phyloP scores from a whole-genome alignment of 2,113 vertebrate species.

The Pyxicephalus adspersus region DNA sequence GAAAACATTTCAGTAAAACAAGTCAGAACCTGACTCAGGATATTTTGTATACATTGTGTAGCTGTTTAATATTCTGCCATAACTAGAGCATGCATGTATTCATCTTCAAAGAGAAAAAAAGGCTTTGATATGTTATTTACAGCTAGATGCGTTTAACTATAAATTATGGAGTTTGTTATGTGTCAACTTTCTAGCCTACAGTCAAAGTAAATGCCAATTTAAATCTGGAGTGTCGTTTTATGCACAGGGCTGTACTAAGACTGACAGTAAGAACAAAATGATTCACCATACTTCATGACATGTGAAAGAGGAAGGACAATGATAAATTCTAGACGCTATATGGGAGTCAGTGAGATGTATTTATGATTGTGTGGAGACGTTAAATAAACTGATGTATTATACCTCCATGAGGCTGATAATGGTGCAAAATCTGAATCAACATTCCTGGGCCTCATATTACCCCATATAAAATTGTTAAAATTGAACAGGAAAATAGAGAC shows the following conservation, averaged over 20 bases:
- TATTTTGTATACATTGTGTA: conserved; percentile 7
- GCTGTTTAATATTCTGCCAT: neutral
- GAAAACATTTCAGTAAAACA: neutral
- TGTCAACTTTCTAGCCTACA: neutral
- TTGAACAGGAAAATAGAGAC: too few species aligned
- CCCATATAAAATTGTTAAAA: too few species aligned
- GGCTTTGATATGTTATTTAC: conserved; percentile 41
- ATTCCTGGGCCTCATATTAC: too few species aligned
- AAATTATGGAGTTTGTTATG: conserved; percentile 4
- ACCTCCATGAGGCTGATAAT: too few species aligned
- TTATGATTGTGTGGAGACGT: neutral
- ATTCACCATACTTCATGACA: neutral
- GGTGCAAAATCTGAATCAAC: too few species aligned
- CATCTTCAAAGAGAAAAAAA: conserved; percentile 20
- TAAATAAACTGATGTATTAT: too few species aligned
- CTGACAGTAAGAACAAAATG: neutral
- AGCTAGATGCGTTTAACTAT: conserved; percentile 14
- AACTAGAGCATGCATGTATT: neutral
- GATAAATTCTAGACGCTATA: too few species aligned
- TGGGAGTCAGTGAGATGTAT: neutral
- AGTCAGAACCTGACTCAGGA: neutral
- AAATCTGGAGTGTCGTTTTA: neutral
- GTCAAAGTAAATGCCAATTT: neutral
- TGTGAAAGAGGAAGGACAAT: neutral
- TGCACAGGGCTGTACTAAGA: neutral